Evolutionary conservation across 2,888 invertebrate species (phyloP).

Genomic region (Erynnis tages): DNA sequence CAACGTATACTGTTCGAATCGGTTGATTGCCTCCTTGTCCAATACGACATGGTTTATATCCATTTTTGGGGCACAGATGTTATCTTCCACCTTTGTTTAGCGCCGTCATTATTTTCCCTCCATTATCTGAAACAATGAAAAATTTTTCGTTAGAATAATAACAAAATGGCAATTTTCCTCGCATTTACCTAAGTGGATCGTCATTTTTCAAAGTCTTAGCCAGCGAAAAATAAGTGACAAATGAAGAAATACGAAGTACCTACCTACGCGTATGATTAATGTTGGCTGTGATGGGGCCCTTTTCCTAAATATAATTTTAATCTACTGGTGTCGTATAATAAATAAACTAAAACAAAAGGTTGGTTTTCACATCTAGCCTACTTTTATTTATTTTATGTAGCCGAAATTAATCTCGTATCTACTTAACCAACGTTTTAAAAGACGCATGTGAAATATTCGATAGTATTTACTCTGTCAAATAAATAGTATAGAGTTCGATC

Average conservation of each 20-base stretch:
- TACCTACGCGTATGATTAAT: conserved; percentile 66
- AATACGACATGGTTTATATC: conserved; percentile 76
- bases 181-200: conserved; percentile 47
- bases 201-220: conserved; percentile 68
- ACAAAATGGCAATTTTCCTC: conserved; percentile 35
- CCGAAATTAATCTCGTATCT: too few relatives aligned
- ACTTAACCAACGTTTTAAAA: too few relatives aligned
- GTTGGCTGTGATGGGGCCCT: too few relatives aligned
- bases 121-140: conserved; percentile 69
- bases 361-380: too few relatives aligned
- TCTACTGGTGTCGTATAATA: background rate
- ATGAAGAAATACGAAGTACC: conserved; percentile 63
- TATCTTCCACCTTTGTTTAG: conserved; percentile 53
- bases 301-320: background rate
- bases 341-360: too few relatives aligned
- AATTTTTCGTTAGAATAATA: conserved; percentile 34
- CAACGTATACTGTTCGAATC: conserved; percentile 76
- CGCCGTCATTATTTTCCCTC: conserved; percentile 56
- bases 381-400: too few relatives aligned
- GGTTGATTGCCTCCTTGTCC: conserved; percentile 77
- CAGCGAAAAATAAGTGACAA: conserved; percentile 62
- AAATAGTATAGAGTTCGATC: too few relatives aligned
- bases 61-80: conserved; percentile 56
- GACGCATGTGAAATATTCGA: too few relatives aligned
- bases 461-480: too few relatives aligned